Conservation (phyloP, 2,113 vertebrate species). For the Cacatua alba region DNA sequence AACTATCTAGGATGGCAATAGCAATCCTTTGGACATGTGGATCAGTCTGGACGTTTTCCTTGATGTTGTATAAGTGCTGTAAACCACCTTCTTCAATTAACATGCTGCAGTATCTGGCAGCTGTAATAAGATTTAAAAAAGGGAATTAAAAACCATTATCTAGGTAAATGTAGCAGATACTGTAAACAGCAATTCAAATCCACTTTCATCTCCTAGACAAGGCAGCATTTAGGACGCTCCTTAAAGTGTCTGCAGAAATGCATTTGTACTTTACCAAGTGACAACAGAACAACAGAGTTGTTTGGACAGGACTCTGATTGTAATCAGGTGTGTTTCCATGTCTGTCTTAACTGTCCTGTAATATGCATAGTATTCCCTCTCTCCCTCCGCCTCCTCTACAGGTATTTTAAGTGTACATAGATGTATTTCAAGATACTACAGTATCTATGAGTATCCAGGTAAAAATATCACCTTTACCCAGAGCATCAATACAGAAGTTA, state of each 20-base stretch:
- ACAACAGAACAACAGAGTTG: background rate
- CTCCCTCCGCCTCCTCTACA: background rate
- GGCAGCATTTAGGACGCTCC: background rate
- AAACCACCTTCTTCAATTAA: slow-evolving; percentile 95
- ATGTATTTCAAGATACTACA: background rate
- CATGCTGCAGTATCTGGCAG: slow-evolving; percentile 97
- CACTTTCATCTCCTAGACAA: background rate
- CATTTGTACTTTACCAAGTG: background rate
- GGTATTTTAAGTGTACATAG: background rate
- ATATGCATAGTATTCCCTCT: background rate
- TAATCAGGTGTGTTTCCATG: background rate
- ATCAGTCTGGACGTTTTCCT: slow-evolving; percentile 87
- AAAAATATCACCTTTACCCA: background rate
- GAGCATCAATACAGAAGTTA: background rate
- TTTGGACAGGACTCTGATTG: background rate
- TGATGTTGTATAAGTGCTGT: slow-evolving; percentile 89
- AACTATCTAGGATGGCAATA: slow-evolving; percentile 90
- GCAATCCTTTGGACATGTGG: slow-evolving; percentile 87
- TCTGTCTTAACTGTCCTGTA: background rate
- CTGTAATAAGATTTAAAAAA: slow-evolving; percentile 72
- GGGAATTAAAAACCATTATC: background rate
- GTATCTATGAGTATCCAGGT: background rate
- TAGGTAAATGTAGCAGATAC: background rate
- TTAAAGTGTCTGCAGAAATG: background rate
- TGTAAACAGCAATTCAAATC: background rate